Base-by-base conservation (phyloP, 2,888 invertebrate genomes). In the Adineta ricciae region DNA sequence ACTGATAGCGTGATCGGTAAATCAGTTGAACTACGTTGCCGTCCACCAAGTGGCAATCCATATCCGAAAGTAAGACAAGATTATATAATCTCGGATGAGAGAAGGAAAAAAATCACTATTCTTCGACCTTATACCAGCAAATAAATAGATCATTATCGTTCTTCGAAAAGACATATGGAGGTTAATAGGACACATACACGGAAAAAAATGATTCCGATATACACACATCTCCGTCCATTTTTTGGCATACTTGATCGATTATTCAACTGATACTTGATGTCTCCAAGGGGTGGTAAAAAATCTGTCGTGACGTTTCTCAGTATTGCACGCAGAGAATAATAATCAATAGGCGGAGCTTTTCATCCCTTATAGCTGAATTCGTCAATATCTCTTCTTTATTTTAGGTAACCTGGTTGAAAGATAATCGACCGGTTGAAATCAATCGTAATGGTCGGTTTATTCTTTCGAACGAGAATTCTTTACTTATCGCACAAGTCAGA, bases 1-100 rank as follows among this genome's bases (percentile, higher is more conserved):
- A 85, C 84, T 46, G 38, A 46, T 50, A 73, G 73, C 49, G 32
- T 85, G 32, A 46, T 85, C 5, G 73, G 78, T 27, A 83, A 83
- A 82, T 83, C 72, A 32, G 84, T 49, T 78, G 85, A 85, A 52
- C 50, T 85, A 24, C 36, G 83, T 21, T 85, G 85, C 19, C 41
- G 72, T n/a, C 56, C 85, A 24, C 85, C 85, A 73, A 73, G 54
- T 27, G 85, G 85, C 32, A 52, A 84, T 38, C 85, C 85, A n/a
- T 83, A 82, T 82, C 85, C 85, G 49, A 56, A 32, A 32, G 56
- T 85, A 36, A 78, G 83, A 38, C 24, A 78, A 27, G 46, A 46
- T 46, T 46, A 46, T 46, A 46, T 46, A 46, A 46, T 46, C 46
- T 46, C 5, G 46, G 50, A 49, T 49, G n/a, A n/a, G n/a, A 11